Conservation (phyloP, 1,140 invertebrate genomes). For the Elymnias hypermnestra region DNA sequence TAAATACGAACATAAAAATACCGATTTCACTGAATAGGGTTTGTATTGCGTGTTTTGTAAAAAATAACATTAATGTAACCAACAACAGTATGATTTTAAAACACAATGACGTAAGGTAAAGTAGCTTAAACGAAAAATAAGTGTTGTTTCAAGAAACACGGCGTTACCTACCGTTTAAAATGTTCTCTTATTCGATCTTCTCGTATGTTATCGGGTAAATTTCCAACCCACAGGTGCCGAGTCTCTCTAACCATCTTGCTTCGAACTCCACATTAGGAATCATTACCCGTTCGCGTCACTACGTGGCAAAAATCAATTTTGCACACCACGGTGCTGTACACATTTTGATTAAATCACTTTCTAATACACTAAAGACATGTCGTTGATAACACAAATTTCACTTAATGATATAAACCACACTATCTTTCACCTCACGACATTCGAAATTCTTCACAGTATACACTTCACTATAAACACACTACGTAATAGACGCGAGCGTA, state of each 20-base stretch:
- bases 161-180: slow-evolving; percentile 91
- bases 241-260: slow-evolving; percentile 99
- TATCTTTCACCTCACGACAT: slow-evolving; percentile 72
- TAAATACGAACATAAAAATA: too few relatives aligned
- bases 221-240: slow-evolving; percentile 99
- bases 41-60: too few relatives aligned
- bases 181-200: slow-evolving; percentile 96
- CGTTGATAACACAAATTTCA: slow-evolving; percentile 59
- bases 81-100: too few relatives aligned
- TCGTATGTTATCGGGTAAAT: slow-evolving; percentile 98
- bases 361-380: slow-evolving; percentile 55
- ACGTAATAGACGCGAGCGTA: slow-evolving; percentile 74
- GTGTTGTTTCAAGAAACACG: neutral
- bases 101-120: too few relatives aligned
- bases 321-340: slow-evolving; percentile 69
- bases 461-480: slow-evolving; percentile 75
- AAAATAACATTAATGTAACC: too few relatives aligned
- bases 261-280: slow-evolving; percentile 76
- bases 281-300: slow-evolving; percentile 75
- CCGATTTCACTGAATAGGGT: too few relatives aligned
- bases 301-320: slow-evolving; percentile 77
- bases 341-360: slow-evolving; percentile 70
- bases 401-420: slow-evolving; percentile 60
- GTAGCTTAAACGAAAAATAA: neutral
- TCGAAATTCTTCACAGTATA: slow-evolving; percentile 71